phyloP scores from a whole-genome alignment of 2,797 vertebrate species.

The Cuculus canorus region DNA sequence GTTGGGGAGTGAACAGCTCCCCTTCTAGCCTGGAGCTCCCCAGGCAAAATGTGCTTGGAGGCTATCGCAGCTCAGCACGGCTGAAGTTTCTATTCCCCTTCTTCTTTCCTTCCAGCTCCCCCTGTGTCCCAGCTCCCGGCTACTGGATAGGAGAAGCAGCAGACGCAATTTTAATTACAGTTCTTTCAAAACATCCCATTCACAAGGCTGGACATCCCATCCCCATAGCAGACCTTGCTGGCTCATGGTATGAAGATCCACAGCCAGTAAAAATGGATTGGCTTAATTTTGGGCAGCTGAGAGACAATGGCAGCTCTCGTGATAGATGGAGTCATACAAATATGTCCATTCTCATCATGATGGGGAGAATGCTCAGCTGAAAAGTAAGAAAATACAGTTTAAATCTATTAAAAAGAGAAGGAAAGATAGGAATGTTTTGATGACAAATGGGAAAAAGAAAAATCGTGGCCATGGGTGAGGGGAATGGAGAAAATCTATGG shows the following conservation, averaged over 20 bases:
- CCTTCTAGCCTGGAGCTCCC: not conserved
- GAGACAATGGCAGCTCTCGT: fast-evolving
- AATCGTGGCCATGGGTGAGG: not conserved
- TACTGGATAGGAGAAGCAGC: not conserved
- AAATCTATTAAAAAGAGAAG: not conserved
- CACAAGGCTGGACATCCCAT: fast-evolving
- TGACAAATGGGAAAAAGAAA: not conserved
- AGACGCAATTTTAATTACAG: not conserved
- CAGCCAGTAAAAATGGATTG: not conserved
- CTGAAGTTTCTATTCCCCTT: not conserved
- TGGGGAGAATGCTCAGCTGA: not conserved
- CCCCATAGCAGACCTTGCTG: not conserved
- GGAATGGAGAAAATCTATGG: not conserved
- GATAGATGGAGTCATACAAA: fast-evolving
- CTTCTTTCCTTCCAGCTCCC: not conserved
- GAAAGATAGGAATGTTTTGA: not conserved
- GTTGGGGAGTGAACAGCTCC: not conserved
- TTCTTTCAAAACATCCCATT: not conserved
- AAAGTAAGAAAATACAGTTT: not conserved
- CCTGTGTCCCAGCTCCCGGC: not conserved
- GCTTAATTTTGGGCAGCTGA: not conserved
- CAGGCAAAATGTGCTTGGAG: fast-evolving
- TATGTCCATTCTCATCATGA: fast-evolving
- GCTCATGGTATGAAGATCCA: fast-evolving
- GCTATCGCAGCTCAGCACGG: fast-evolving